Evolutionary conservation across 2,797 vertebrate species (phyloP).

Genomic region (Scolopax rusticola): DNA sequence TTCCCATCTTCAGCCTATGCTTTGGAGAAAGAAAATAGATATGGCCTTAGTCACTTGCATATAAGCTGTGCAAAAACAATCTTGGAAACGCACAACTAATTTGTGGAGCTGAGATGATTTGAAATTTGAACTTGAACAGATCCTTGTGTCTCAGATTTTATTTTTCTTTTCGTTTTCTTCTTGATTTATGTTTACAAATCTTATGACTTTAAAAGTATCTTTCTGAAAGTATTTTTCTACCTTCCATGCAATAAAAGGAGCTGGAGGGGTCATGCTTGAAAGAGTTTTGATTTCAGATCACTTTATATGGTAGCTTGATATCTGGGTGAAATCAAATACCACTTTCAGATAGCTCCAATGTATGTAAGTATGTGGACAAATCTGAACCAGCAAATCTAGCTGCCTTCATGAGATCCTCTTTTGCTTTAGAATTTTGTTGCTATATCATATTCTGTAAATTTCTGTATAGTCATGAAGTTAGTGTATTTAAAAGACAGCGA

Average conservation of each 20-base stretch:
- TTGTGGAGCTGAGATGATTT: neutral
- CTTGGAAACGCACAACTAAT: conserved; percentile 19
- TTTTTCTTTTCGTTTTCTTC: neutral
- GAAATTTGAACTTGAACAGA: neutral
- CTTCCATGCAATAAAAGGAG: neutral
- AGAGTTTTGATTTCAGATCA: neutral
- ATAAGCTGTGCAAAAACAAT: neutral
- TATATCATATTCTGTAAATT: neutral
- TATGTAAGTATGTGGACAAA: neutral
- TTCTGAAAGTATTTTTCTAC: neutral
- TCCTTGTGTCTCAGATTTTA: neutral
- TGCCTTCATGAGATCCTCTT: neutral
- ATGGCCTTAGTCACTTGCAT: neutral
- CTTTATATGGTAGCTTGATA: neutral
- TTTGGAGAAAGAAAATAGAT: conserved; percentile 11
- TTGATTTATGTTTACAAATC: neutral
- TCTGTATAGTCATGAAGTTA: neutral
- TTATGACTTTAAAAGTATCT: neutral
- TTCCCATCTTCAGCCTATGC: conserved; percentile 14
- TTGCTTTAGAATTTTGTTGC: neutral
- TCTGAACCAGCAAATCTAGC: neutral
- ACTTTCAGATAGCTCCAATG: neutral
- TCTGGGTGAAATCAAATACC: neutral
- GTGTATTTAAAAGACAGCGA: neutral
- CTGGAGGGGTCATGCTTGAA: neutral